Evolutionary conservation across 2,888 invertebrate species (phyloP).

Genomic region (Peribatodes rhomboidaria): DNA sequence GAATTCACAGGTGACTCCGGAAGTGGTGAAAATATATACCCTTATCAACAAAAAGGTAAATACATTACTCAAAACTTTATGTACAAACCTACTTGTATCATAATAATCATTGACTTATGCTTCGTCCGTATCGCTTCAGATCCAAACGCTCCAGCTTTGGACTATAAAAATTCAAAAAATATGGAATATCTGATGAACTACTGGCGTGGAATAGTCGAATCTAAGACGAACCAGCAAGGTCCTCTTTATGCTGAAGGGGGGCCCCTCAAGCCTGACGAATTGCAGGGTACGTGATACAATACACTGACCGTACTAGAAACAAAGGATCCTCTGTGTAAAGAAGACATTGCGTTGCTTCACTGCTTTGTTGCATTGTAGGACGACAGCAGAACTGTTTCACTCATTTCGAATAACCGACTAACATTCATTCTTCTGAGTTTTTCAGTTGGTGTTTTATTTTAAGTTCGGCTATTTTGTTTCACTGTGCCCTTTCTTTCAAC

Average conservation of each 20-base stretch:
- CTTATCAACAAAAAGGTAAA: conserved; percentile 72
- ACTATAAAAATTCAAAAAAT: conserved; percentile 69
- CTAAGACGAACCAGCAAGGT: conserved; percentile 66
- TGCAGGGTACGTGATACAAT: conserved; percentile 66
- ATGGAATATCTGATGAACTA: conserved; percentile 79
- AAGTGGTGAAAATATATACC: conserved; percentile 70
- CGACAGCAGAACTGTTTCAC: conserved; percentile 63
- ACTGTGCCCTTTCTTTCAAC: conserved; percentile 58
- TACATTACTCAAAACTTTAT: neutral
- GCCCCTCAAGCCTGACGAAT: conserved; percentile 72
- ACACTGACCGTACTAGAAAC: conserved; percentile 37
- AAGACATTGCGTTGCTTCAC: conserved; percentile 71
- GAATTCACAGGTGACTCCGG: conserved; percentile 75
- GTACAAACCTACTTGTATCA: neutral
- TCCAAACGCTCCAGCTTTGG: conserved; percentile 49
- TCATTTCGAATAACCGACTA: conserved; percentile 59
- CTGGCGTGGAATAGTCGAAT: conserved; percentile 71
- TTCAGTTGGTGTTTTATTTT: conserved; percentile 60
- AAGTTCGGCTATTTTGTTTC: conserved; percentile 60
- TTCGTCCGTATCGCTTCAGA: conserved; percentile 46
- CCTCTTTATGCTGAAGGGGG: conserved; percentile 80
- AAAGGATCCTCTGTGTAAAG: conserved; percentile 53
- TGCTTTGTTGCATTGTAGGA: conserved; percentile 72
- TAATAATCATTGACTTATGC: conserved; percentile 15
- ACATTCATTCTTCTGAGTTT: conserved; percentile 59